Base-by-base conservation (phyloP, 2,797 vertebrate genomes). In the Platalea minor region DNA sequence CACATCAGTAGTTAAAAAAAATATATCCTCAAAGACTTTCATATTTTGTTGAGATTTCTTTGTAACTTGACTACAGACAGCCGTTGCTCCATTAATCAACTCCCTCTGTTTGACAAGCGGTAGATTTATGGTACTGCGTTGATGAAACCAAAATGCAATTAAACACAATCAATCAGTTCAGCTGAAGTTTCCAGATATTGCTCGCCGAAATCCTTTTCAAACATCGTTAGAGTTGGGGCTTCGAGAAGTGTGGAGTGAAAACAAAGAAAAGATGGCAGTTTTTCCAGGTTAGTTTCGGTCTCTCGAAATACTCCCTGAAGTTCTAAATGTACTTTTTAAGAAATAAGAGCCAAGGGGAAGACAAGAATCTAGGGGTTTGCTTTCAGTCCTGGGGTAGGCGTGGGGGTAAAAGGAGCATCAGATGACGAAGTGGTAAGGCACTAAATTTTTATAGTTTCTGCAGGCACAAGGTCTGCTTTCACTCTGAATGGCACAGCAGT, bases 111-210 rank as follows among this genome's bases (percentile, higher is more conserved):
- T 93, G 96, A 93, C 96, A 94, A 81, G 24, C 0, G 1, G 87
- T 17, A 93, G 94, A 96, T 96, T 97, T 95, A 92, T 61, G 83
- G 89, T 46, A 25, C 75, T 31, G 74, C 2, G 2, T 65, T 85
- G 91, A 74, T 81, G 96, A 91, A 94, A 96, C 90, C 93, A 93
- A 95, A 95, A 94, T 84, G 94, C 93, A 96, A 95, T 97, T 97
- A 94, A 96, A 87, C 81, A 60, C 87, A 82, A 95, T 96, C 94
- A 50, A 56, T 96, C 95, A 76, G 88, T 43, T 83, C 7, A 28
- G 37, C 89, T 91, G 92, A 94, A 78, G 61, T 83, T 91, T 93
- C 93, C 96, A 90, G 82, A 50, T 81, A 23, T n/a, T 84, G 75
- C 76, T 84, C 4, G 0, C 0, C 0, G 0, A 76, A 95, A 84